Evolutionary conservation across 2,888 invertebrate species (phyloP).

Genomic region (Ametastegia equiseti): DNA sequence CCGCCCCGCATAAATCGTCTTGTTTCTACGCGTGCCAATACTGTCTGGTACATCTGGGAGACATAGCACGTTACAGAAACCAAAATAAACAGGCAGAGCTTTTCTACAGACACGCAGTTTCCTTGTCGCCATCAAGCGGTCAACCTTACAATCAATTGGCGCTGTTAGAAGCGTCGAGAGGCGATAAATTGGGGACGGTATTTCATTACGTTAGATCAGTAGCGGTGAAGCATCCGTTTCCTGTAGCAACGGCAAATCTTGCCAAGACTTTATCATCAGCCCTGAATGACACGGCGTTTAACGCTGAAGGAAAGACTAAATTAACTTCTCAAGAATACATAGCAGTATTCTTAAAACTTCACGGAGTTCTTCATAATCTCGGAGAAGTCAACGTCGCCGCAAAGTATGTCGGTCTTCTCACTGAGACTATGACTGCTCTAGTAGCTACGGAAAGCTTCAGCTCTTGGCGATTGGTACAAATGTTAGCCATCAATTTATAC

Average conservation of each 20-base stretch:
- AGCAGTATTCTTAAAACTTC: constrained; percentile 81
- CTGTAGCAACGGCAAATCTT: constrained; percentile 89
- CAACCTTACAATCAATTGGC: constrained; percentile 95
- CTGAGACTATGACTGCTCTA: constrained; percentile 85
- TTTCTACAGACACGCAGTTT: constrained; percentile 89
- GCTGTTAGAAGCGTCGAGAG: constrained; percentile 88
- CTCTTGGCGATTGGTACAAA: constrained; percentile 86
- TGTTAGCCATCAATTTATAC: constrained; percentile 87
- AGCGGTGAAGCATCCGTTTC: constrained; percentile 90
- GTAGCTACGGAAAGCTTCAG: constrained; percentile 89
- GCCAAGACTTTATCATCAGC: constrained; percentile 83
- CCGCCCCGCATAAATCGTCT: constrained; percentile 81
- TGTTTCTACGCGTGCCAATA: constrained; percentile 93
- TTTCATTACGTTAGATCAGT: constrained; percentile 92
- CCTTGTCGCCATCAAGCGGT: constrained; percentile 86
- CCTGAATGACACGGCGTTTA: constrained; percentile 73
- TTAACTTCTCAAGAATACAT: constrained; percentile 80
- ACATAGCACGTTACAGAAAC: constrained; percentile 90
- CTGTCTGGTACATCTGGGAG: constrained; percentile 92
- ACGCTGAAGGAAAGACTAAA: constrained; percentile 76
- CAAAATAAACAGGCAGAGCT: constrained; percentile 89
- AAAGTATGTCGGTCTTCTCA: constrained; percentile 81
- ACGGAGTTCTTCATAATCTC: constrained; percentile 78
- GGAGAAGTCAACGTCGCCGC: constrained; percentile 81
- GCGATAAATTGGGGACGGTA: constrained; percentile 88